Base-by-base conservation (phyloP, 2,113 vertebrate species). In the Pandion haliaetus region DNA sequence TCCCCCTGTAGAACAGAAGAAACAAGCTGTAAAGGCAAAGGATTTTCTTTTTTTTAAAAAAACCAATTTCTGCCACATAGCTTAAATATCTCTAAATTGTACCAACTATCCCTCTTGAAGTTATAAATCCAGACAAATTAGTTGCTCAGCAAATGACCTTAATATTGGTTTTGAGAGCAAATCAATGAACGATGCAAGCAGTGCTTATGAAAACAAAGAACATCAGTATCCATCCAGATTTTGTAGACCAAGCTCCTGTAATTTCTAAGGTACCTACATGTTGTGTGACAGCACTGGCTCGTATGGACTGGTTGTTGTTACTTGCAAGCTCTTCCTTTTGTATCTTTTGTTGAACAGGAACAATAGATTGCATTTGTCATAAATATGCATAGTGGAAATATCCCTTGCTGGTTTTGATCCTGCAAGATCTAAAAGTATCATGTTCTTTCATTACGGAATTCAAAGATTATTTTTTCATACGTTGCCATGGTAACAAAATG, bases 401-500 rank as follows among this genome's bases (percentile, higher is more conserved):
- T 9, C 8, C 13, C 9, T 67, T 88, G 44, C 17, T 70, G 50
- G 17, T 45, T 71, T 96, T 95, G 62, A 86, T 97, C 69, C 65
- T 93, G 67, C 38, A 79, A 87, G 80, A 92, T 73, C 90, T 93
- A 72, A 83, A 96, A 76, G 40, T 79, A 32, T 82, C 69, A 34
- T 92, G 29, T 79, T 96, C 49, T 79, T 97, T 96, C 34, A 85
- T 93, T 95, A 78, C 59, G 59, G 83, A 93, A 95, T 85, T 58
- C 71, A 63, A 90, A 89, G 63, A 87, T 74, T 50, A 32, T 81
- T 83, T 94, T 96, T 92, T 71, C 45, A 49, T 66, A 29, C 1
- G 28, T 96, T 97, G 67, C 96, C 67, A 86, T 95, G 72, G 97
- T 73, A 94, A 96, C 95, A 94, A 96, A 96, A 93, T 80, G 36